Evolutionary conservation across 2,797 vertebrate species (phyloP), one percentile per base, ranked within the genome.

Genomic region (Scyliorhinus canicula): DNA sequence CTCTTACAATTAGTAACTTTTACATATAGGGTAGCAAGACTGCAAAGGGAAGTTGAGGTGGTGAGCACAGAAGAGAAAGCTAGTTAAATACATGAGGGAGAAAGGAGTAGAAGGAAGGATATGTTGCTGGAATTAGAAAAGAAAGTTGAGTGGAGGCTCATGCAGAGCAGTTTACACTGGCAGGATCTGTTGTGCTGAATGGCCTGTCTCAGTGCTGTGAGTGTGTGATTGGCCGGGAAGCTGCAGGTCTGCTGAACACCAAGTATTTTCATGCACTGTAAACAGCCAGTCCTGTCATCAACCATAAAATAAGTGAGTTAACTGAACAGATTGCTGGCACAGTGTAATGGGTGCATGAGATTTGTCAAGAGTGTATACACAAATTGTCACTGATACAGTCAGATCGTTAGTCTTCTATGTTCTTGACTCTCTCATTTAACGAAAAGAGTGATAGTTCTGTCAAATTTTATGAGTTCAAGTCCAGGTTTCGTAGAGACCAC

Each of bases 231-330:
- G 7, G 47, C 3, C 2, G 1, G 47, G 47, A 24, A 8, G 55
- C 55, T 55, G 63, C 19, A 65, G 71, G 35, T 77, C 71, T 77
- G 11, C 2, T n/a, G 50, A 86, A 14, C 9, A 86, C 11, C 26
- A 52, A 21, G n/a, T 82, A 8, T 71, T 71, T 7, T 31, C 26
- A 69, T 69, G 24, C 67, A 28, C 28, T 74, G 31, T 52, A 50
- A 55, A 50, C 52, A 50, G 44, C 24, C 19, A 84, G 7, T 47
- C 44, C 82, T 86, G 50, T 28, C 57, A 57, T 55, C 52, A 57
- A 88, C 14, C 85, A 88, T 35, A 88, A 85, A 52, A 85, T 52
- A 85, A 88, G 57, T 88, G 7, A 77, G 74, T 77, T 77, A n/a
- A 0, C 0, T 19, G 74, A 11, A 77, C 74, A 77, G 74, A 77